Evolutionary conservation across 1,140 invertebrate species (phyloP), one percentile per base, ranked within the genome.

Genomic region (Branchinecta lindahli): DNA sequence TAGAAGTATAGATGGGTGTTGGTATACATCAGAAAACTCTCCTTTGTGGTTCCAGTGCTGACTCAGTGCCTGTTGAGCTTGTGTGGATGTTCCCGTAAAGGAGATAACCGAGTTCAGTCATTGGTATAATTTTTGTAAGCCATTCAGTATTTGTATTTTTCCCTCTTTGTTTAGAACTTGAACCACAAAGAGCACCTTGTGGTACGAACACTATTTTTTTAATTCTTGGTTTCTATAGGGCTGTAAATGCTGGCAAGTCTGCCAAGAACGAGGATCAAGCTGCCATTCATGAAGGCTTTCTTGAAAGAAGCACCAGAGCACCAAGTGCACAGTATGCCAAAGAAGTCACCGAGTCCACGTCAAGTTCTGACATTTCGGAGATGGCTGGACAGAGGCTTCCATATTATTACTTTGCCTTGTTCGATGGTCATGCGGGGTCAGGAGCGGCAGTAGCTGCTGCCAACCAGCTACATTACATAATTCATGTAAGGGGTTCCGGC

Each of bases 391-490:
- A 73, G 69, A 71, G 77, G 78, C 33, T 86, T 72, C 83, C 84
- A 65, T 89, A 88, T 74, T 82, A 86, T 21, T 89, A 90, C 79
- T 93, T 91, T 82, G 89, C 84, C 46, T 84, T 93, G 74, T 93
- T 92, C 81, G 91, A 92, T 81, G 91, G 91, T 3, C 90, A 93
- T 82, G 91, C 88, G 68, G 90, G 90, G 9, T 85, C 85, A 76
- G 88, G 88, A 71, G 90, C 89, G 61, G 87, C 90, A n/a, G 80
- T 92, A 44, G 85, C 88, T 67, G 87, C 89, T 67, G 83, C 88
- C 61, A 83, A 88, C 76, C 85, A 89, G 72, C 82, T 93, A 45
- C 89, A 92, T 77, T 84, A 86, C 77, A 87, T 92, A 75, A 82
- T 93, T 72, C 84, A 90, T 79, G 89, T 88, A 79, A 80, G 76